phyloP scores from a whole-genome alignment of 2,797 vertebrate species.

The Telmatherina bonti region DNA sequence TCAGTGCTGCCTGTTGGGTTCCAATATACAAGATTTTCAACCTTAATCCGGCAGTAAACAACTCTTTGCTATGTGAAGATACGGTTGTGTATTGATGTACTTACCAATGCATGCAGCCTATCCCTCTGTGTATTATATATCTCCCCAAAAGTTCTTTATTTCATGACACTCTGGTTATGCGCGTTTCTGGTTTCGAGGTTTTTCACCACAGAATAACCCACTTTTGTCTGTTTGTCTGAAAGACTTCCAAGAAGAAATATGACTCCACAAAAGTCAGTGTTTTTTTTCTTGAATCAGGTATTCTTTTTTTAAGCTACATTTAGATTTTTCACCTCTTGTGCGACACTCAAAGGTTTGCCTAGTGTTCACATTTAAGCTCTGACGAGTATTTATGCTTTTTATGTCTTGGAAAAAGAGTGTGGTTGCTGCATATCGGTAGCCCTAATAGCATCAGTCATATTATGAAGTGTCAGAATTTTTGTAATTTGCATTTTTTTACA shows the following conservation, averaged over 20 bases:
- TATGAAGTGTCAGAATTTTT: too few relatives aligned
- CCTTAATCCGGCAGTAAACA: neutral
- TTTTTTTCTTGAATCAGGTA: neutral
- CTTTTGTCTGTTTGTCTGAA: neutral
- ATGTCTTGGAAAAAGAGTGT: too few relatives aligned
- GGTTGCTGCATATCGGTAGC: too few relatives aligned
- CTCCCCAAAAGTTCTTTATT: neutral
- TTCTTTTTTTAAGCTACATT: neutral
- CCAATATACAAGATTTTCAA: neutral
- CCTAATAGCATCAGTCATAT: too few relatives aligned
- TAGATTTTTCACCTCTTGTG: neutral
- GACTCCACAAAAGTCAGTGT: neutral
- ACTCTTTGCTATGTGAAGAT: neutral
- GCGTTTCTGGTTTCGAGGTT: neutral
- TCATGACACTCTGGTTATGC: neutral
- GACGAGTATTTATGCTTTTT: too few relatives aligned
- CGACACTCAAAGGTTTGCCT: too few relatives aligned
- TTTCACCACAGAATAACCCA: neutral
- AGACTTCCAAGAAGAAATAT: neutral
- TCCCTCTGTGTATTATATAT: neutral
- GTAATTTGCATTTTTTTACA: too few relatives aligned
- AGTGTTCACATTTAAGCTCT: too few relatives aligned
- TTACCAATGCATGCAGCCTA: neutral
- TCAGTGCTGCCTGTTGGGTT: neutral
- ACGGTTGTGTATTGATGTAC: neutral